Conservation (phyloP, 2,797 vertebrate species). For the Galagoides demidoff region DNA sequence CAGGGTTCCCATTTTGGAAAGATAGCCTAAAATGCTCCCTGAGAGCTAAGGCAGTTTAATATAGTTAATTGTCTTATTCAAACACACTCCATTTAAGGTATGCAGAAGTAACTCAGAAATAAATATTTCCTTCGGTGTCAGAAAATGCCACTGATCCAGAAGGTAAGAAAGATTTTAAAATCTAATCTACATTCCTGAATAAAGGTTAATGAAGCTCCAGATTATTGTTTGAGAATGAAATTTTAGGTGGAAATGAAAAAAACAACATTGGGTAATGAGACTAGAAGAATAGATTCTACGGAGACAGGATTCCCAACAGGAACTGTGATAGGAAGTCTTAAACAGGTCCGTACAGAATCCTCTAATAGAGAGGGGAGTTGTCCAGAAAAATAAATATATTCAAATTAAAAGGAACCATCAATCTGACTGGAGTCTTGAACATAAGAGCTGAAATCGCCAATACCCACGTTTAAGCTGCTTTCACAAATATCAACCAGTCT, state of each 20-base stretch:
- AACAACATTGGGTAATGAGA: neutral
- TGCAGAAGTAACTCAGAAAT: neutral
- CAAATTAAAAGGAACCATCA: neutral
- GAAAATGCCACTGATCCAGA: neutral
- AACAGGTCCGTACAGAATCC: neutral
- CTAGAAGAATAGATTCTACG: neutral
- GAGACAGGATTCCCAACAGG: neutral
- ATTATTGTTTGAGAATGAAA: neutral
- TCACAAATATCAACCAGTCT: neutral
- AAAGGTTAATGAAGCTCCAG: neutral
- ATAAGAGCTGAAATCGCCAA: neutral
- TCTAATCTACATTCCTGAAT: neutral
- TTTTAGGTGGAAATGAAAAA: neutral
- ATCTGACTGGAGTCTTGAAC: neutral
- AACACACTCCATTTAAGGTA: neutral
- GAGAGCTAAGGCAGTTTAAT: neutral
- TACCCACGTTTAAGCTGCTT: constrained; percentile 21
- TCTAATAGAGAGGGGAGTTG: neutral
- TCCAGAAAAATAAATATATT: neutral
- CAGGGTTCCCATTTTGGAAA: constrained; percentile 12
- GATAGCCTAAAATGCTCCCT: neutral
- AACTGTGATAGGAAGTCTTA: neutral
- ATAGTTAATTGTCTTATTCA: neutral
- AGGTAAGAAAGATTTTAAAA: neutral
- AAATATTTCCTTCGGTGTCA: neutral